Percentiles rank a stretch among this genome's conserved stretches.
phyloP scores from a whole-genome alignment of 2,888 invertebrate genomes.

The Machimus rusticus region DNA sequence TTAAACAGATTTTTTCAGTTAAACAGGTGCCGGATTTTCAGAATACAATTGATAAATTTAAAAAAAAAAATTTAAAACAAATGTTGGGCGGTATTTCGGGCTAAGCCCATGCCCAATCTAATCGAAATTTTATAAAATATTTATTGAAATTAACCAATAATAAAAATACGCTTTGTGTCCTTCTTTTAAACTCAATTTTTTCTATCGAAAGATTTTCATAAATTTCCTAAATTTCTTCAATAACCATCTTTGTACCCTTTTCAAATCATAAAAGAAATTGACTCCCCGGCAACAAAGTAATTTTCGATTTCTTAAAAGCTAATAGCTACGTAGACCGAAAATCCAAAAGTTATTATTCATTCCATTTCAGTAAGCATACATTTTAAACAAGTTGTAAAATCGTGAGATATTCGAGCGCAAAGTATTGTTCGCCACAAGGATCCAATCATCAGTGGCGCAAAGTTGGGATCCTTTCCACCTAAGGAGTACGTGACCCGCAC shows the following conservation, averaged over 20 bases:
- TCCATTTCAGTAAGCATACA: slow-evolving; percentile 9
- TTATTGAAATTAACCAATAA: background rate
- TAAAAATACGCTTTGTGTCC: background rate
- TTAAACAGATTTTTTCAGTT: too few species aligned
- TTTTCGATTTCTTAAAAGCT: background rate
- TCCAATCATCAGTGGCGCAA: background rate
- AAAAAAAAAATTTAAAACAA: too few species aligned
- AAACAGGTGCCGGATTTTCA: too few species aligned
- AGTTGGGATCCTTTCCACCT: slow-evolving; percentile 2
- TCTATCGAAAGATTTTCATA: background rate
- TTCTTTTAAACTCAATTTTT: background rate
- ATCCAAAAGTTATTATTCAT: background rate
- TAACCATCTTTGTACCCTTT: background rate
- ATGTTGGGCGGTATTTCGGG: too few species aligned
- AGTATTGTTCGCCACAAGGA: slow-evolving; percentile 5
- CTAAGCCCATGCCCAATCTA: background rate
- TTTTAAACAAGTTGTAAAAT: background rate
- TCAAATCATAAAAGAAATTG: background rate
- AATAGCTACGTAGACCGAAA: background rate
- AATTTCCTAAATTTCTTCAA: background rate
- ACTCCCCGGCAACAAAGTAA: background rate
- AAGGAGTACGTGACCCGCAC: background rate
- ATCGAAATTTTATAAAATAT: background rate
- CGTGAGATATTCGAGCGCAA: background rate
- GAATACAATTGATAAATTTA: too few species aligned